phyloP scores from a whole-genome alignment of 2,797 vertebrate species.

The Halcyon badia region DNA sequence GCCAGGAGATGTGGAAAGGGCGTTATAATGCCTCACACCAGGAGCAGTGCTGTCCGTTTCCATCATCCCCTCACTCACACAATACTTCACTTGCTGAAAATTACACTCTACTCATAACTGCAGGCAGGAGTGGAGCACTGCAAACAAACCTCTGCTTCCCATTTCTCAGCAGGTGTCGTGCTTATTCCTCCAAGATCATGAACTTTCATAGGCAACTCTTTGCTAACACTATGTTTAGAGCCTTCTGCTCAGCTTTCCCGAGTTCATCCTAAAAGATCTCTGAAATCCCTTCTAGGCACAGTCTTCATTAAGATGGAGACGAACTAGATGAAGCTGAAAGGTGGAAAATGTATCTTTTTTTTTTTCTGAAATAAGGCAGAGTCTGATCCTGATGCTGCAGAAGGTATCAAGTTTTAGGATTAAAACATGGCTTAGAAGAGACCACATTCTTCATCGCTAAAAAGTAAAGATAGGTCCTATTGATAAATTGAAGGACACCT shows the following conservation, averaged over 20 bases:
- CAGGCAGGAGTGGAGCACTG: neutral
- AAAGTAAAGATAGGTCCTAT: neutral
- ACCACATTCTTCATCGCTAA: neutral
- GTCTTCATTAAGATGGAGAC: neutral
- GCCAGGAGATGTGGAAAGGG: neutral
- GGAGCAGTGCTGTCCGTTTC: neutral
- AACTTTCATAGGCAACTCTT: neutral
- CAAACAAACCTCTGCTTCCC: neutral
- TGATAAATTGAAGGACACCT: neutral
- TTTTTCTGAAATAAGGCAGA: neutral
- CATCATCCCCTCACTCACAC: neutral
- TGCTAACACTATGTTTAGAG: neutral
- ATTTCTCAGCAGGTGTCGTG: neutral
- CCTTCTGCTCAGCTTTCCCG: neutral
- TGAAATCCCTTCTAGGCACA: neutral
- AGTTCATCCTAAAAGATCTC: neutral
- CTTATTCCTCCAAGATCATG: neutral
- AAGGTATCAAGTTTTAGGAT: neutral
- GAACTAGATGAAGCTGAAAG: neutral
- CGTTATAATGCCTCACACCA: neutral
- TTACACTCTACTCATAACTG: neutral
- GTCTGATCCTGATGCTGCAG: neutral
- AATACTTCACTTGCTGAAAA: neutral
- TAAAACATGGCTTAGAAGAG: neutral
- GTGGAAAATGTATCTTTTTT: neutral